A percentile compares a stretch with the other conserved stretches of the same genome.
Conservation (phyloP, 2,113 vertebrate genomes). For the Myrmecobius fasciatus region DNA sequence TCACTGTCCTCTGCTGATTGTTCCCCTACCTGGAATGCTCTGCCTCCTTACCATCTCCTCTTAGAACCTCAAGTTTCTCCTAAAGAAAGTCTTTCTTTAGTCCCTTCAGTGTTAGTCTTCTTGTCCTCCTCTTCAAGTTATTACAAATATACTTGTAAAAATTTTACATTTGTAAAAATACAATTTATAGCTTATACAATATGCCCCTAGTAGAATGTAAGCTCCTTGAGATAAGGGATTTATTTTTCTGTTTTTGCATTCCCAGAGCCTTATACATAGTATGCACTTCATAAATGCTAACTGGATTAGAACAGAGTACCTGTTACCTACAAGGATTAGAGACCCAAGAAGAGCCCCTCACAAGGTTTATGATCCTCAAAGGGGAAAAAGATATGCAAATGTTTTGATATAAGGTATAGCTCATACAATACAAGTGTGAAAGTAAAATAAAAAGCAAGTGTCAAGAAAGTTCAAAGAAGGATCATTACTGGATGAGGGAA, state of each 20-base stretch:
- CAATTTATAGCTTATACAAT: not conserved
- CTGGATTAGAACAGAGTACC: not conserved
- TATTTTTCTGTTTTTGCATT: not conserved
- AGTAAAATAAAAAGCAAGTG: not conserved
- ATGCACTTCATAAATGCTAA: no score
- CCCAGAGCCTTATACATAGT: not conserved
- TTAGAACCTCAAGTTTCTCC: not conserved
- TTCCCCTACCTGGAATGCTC: not conserved
- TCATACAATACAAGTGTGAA: not conserved
- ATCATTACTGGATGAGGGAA: not conserved
- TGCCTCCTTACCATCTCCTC: not conserved
- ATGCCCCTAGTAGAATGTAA: not conserved
- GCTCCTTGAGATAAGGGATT: not conserved
- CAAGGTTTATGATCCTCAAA: not conserved
- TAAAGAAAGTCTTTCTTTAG: not conserved
- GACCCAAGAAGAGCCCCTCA: not conserved
- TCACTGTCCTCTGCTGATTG: not conserved
- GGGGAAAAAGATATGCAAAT: not conserved
- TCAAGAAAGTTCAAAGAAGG: not conserved
- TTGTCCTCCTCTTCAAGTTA: not conserved
- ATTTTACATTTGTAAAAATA: no score
- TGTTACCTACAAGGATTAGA: not conserved
- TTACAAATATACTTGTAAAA: not conserved
- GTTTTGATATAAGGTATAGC: not conserved
- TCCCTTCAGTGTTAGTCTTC: not conserved